Base-by-base conservation (phyloP, 2,797 vertebrate genomes). In the Gouania willdenowi region DNA sequence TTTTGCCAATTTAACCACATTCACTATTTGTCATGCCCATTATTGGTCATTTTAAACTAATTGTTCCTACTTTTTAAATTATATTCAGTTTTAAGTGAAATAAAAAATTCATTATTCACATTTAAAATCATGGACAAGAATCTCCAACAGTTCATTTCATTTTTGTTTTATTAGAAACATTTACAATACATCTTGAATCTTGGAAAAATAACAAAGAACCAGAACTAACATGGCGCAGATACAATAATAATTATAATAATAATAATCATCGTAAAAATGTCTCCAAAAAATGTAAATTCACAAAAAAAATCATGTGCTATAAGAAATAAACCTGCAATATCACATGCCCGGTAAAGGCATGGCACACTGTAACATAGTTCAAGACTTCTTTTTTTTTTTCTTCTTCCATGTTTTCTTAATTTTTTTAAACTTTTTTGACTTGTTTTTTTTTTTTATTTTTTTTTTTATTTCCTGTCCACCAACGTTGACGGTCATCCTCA, bases 131-230 rank as follows among this genome's bases (percentile, higher is more conserved):
- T n/a, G n/a, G n/a, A n/a, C n/a, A n/a, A n/a, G n/a, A n/a, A n/a
- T n/a, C n/a, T n/a, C n/a, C n/a, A n/a, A n/a, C n/a, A 54, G 60
- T 78, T 87, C 67, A 81, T 83, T 88, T 84, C 74, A 73, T 74
- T 87, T 86, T 85, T 81, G 75, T 89, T 91, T 91, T 91, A 91
- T 90, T 91, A 89, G 81, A 90, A 91, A 91, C 87, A 90, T 89
- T 89, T 90, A 90, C 89, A 90, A 88, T 90, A 90, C 88, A 90
- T 88, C 82, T 88, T 88, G 67, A 85, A 87, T 87, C 72, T 89
- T 83, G 68, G 57, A 90, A 88, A 87, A 87, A 87, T 86, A 89
- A 83, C 76, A 85, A 89, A 86, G 62, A 87, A 87, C 77, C 81
- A 84, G 85, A 91, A 88, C 86, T 89, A 88, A 85, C 85, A 91